Conservation (phyloP, 2,113 vertebrate species). For the rabbit (Oryctolagus cuniculus) region mOryCun1.1 NC_091442.1:38563001-38563500, state of each 20-base stretch:
- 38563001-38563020: background rate
- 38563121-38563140: background rate
- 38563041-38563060: slow-evolving; percentile 38
- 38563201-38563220: slow-evolving; percentile 47
- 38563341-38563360: slow-evolving; percentile 97
- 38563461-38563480: slow-evolving; percentile 54
- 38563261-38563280: slow-evolving; percentile 14
- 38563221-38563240: slow-evolving; percentile 2
- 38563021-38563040: slow-evolving; percentile 39
- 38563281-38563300: background rate
- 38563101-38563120: background rate
- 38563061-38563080: background rate
- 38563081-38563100: slow-evolving; percentile 48
- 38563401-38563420: slow-evolving; percentile 98
- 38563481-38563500: slow-evolving; percentile 47
- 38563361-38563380: slow-evolving; percentile 99
- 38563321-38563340: slow-evolving; percentile 97
- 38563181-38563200: slow-evolving; percentile 27
- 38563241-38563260: background rate
- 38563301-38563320: slow-evolving; percentile 87
- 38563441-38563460: slow-evolving; percentile 86
- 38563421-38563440: slow-evolving; percentile 99
- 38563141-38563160: slow-evolving; percentile 28
- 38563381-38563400: slow-evolving; percentile 98
- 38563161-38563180: slow-evolving; percentile 40